These are phyloP conservation scores for Chauna torquata DNA, from an alignment of 2,113 vertebrate species.

Conservation along the genomic window DNA sequence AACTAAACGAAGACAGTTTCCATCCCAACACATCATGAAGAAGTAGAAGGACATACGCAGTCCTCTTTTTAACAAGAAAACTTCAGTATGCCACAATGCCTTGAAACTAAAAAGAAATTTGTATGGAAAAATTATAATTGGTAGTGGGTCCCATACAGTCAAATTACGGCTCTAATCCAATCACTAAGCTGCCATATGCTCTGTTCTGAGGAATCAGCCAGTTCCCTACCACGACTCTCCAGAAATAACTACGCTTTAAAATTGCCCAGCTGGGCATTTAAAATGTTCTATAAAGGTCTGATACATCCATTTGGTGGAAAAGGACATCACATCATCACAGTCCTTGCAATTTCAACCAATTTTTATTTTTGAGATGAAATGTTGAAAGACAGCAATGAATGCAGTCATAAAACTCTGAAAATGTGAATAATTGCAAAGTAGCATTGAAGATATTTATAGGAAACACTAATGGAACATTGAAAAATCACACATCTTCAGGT, in stretches of 20 bases:
- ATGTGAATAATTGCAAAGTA: not conserved
- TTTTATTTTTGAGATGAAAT: not conserved
- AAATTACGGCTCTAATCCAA: not conserved
- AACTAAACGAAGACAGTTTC: not conserved
- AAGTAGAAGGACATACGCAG: not conserved
- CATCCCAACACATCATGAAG: not conserved
- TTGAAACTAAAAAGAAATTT: not conserved
- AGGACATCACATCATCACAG: not conserved
- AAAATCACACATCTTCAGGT: not conserved
- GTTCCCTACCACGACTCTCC: constrained; percentile 33
- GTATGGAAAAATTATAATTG: not conserved
- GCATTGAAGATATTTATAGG: not conserved
- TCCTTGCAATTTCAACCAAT: not conserved
- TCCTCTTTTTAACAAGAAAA: not conserved
- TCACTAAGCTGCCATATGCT: constrained; percentile 53
- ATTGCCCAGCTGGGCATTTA: constrained; percentile 43
- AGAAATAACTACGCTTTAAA: constrained; percentile 44
- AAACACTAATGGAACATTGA: not conserved
- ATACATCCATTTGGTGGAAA: not conserved
- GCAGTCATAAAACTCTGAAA: not conserved
- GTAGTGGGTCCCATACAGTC: not conserved
- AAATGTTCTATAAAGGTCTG: not conserved
- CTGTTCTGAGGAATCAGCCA: constrained; percentile 38
- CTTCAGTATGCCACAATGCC: not conserved
- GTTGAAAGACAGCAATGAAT: not conserved